A percentile compares a stretch with the other conserved stretches of the same genome.
Conservation (phyloP, 2,888 invertebrate genomes). For the Seladonia tumulorum region DNA sequence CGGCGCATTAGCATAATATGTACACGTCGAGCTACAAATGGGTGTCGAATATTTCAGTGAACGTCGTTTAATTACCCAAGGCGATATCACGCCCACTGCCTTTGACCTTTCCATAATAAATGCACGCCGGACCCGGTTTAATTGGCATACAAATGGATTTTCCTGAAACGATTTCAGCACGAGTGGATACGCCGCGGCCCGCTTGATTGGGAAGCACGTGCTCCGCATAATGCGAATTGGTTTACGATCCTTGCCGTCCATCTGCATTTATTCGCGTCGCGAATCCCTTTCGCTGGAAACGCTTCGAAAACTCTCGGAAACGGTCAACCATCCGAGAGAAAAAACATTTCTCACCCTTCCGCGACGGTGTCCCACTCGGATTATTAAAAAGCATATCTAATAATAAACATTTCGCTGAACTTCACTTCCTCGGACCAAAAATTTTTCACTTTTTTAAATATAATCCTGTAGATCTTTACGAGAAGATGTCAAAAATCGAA, state of each 20-base stretch:
- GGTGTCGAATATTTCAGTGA: constrained; percentile 21
- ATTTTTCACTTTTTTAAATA: too few relatives aligned
- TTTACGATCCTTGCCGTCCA: constrained; percentile 32
- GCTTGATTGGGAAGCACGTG: constrained; percentile 63
- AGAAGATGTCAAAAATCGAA: too few relatives aligned
- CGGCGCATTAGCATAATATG: constrained; percentile 28
- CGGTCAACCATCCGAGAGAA: background rate
- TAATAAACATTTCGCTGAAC: too few relatives aligned
- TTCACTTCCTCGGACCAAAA: too few relatives aligned
- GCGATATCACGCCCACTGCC: constrained; percentile 35
- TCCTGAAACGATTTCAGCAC: constrained; percentile 56
- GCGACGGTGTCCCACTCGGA: too few relatives aligned
- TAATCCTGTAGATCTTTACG: too few relatives aligned
- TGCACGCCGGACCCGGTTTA: constrained; percentile 53
- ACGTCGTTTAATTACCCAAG: constrained; percentile 60
- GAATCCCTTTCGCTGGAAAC: background rate
- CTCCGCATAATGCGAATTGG: constrained; percentile 62
- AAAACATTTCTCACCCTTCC: background rate
- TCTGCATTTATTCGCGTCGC: constrained; percentile 44
- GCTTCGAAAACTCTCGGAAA: background rate
- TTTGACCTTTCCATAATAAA: constrained; percentile 67
- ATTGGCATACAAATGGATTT: constrained; percentile 70
- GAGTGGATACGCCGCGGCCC: constrained; percentile 44
- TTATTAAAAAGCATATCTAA: too few relatives aligned
- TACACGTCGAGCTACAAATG: constrained; percentile 28